These are phyloP conservation scores for Acomys russatus DNA, from an alignment of 2,797 vertebrate genomes.

Conservation along the genomic window DNA sequence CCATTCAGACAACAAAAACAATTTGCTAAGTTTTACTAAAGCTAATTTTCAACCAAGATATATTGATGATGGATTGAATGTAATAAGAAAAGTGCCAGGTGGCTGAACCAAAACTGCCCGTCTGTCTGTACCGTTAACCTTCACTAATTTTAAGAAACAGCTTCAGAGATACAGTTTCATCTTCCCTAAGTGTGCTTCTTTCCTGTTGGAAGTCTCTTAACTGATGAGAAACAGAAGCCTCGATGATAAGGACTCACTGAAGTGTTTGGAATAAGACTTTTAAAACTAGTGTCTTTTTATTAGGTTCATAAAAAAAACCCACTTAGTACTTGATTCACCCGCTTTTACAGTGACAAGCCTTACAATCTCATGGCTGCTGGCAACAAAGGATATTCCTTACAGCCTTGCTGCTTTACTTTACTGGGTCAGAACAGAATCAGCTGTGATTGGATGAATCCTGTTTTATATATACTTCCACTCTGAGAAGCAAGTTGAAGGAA, in stretches of 20 bases:
- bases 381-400: constrained; percentile 26
- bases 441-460: not conserved
- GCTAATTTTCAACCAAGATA: not conserved
- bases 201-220: not conserved
- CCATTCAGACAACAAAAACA: not conserved
- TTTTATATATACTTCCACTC: not conserved
- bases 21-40: constrained; percentile 47
- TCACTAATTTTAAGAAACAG: constrained; percentile 26
- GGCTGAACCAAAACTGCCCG: not conserved
- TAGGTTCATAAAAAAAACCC: constrained; percentile 45
- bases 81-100: not conserved
- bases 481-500: not conserved
- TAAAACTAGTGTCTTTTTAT: constrained; percentile 59
- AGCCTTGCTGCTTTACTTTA: not conserved
- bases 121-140: not conserved
- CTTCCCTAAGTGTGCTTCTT: not conserved
- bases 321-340: constrained; percentile 22
- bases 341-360: constrained; percentile 13
- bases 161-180: constrained; percentile 16
- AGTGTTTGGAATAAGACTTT: constrained; percentile 57
- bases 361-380: not conserved
- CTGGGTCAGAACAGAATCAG: not conserved
- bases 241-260: constrained; percentile 47
- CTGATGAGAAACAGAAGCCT: constrained; percentile 42
- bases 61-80: not conserved